Evolutionary conservation across 2,113 vertebrate genomes (phyloP).

Genomic region (Oncorhynchus kisutch): DNA sequence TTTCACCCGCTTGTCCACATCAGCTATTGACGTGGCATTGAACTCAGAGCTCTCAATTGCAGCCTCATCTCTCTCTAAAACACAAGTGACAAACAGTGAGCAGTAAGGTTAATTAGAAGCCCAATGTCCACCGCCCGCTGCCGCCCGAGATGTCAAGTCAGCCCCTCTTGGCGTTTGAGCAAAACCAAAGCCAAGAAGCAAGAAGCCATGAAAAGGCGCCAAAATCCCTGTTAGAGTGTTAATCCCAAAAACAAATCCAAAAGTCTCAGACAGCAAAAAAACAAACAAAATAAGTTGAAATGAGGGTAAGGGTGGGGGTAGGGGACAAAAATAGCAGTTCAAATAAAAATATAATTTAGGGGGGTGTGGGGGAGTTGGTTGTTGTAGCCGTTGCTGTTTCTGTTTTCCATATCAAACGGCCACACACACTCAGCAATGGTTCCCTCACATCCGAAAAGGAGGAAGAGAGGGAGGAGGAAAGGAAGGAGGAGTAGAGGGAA

Average conservation of each 20-base stretch:
- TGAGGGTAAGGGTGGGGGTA: neutral
- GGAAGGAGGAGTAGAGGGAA: neutral
- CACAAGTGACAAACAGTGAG: slow-evolving; percentile 99
- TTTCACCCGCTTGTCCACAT: slow-evolving; percentile 99
- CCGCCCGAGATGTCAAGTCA: slow-evolving; percentile 66
- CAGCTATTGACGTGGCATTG: slow-evolving; percentile 99
- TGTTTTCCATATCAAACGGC: slow-evolving; percentile 70
- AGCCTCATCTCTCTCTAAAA: slow-evolving; percentile 99
- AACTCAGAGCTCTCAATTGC: slow-evolving; percentile 99
- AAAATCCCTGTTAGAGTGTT: slow-evolving; percentile 87
- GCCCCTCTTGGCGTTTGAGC: slow-evolving; percentile 83
- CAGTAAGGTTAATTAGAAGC: slow-evolving; percentile 97
- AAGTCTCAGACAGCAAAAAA: slow-evolving; percentile 64
- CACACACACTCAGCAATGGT: slow-evolving; percentile 57
- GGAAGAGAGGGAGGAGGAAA: slow-evolving; percentile 35
- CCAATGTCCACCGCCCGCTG: slow-evolving; percentile 84
- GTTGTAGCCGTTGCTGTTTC: slow-evolving; percentile 53
- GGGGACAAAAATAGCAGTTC: slow-evolving; percentile 24
- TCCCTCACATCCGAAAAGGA: slow-evolving; percentile 47
- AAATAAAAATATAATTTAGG: slow-evolving; percentile 7
- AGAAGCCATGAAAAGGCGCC: slow-evolving; percentile 80
- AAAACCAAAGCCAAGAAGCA: slow-evolving; percentile 83
- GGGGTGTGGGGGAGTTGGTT: slow-evolving; percentile 15
- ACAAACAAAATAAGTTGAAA: slow-evolving; percentile 54
- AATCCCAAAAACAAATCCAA: slow-evolving; percentile 70